Conservation (phyloP, 2,113 vertebrate genomes). For the Atlantisia rogersi region DNA sequence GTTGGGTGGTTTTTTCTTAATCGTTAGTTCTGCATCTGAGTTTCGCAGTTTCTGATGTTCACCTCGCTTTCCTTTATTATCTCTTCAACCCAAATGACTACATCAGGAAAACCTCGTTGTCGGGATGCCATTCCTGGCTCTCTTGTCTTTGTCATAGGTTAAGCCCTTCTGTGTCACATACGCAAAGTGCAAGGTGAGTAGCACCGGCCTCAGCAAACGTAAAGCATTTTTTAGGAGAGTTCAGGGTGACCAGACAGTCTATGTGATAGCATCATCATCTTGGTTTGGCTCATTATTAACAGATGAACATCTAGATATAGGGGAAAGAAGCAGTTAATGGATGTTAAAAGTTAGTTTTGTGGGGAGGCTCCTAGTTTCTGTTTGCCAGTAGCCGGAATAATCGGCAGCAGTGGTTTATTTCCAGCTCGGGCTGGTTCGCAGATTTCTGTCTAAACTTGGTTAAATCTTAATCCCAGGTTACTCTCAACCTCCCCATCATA, state of each 20-base stretch:
- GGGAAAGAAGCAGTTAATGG: neutral
- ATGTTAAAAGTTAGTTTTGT: neutral
- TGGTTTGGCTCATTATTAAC: neutral
- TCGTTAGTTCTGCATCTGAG: neutral
- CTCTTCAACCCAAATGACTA: neutral
- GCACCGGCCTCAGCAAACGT: neutral
- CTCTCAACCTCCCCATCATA: neutral
- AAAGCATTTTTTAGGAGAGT: neutral
- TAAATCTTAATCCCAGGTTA: neutral
- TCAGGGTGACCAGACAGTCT: neutral
- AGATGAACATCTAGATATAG: neutral
- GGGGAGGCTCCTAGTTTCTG: neutral
- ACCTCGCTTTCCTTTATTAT: neutral
- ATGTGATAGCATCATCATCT: neutral
- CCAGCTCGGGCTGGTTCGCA: neutral
- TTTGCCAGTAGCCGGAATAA: neutral
- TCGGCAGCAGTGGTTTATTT: neutral
- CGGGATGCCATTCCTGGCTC: neutral
- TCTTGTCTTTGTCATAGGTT: neutral
- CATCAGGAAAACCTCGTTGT: neutral
- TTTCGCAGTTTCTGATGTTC: neutral
- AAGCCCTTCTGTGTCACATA: neutral
- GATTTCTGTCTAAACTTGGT: neutral
- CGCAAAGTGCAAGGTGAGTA: neutral
- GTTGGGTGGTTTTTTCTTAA: neutral